These are phyloP conservation scores for Bombus difficillimus DNA, from an alignment of 1,140 invertebrate genomes.

Conservation along the genomic window DNA sequence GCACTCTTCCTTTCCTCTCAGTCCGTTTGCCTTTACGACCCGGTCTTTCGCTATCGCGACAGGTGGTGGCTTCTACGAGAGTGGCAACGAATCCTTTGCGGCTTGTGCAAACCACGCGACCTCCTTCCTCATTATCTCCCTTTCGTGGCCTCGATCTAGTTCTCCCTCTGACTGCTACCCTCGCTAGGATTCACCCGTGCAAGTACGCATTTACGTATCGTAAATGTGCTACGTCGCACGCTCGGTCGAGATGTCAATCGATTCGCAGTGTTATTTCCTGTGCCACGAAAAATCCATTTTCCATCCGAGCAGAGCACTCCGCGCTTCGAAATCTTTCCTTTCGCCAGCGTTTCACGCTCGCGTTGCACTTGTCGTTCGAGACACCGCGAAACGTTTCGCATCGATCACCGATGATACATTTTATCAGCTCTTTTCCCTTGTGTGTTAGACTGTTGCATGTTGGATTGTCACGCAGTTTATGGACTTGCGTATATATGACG, in stretches of 20 bases:
- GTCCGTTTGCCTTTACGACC: neutral
- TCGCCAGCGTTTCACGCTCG: neutral
- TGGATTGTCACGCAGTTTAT: no score
- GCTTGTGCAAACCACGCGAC: conserved; percentile 21
- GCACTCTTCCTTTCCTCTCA: neutral
- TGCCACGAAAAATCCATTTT: conserved; percentile 41
- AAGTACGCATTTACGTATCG: neutral
- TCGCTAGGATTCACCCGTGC: neutral
- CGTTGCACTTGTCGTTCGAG: neutral
- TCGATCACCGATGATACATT: neutral
- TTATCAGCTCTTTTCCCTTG: neutral
- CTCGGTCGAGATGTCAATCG: conserved; percentile 7
- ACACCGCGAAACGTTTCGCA: neutral
- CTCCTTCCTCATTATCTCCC: conserved; percentile 32
- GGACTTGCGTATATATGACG: no score
- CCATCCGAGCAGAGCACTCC: neutral
- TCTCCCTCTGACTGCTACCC: no score
- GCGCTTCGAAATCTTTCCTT: neutral
- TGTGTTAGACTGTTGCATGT: no score
- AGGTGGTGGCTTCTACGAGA: conserved; percentile 23
- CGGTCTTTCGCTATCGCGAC: conserved; percentile 15
- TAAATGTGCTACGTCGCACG: neutral
- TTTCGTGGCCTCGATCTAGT: neutral
- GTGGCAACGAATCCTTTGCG: conserved; percentile 16
- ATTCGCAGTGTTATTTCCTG: conserved; percentile 36